A percentile compares a stretch with the other conserved stretches of the same genome.
These are phyloP conservation scores for Phrixothrix hirtus DNA, from an alignment of 2,888 invertebrate genomes.

Conservation along the genomic window DNA sequence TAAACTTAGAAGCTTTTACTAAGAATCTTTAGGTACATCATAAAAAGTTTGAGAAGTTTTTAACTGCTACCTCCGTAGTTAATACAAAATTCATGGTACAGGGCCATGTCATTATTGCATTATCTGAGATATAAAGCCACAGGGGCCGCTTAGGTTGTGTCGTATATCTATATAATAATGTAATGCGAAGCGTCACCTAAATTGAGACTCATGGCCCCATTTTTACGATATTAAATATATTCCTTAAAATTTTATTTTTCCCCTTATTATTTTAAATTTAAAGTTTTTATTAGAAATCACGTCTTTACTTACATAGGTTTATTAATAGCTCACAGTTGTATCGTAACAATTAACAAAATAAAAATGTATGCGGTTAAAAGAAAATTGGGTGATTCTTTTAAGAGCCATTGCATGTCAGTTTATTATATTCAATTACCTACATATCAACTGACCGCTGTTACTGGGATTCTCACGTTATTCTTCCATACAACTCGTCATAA, in stretches of 20 bases:
- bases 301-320: constrained; percentile 2
- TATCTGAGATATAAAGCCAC: constrained; percentile 42
- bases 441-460: too few species aligned
- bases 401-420: too few species aligned
- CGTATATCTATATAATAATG: constrained; percentile 46
- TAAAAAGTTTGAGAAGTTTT: constrained; percentile 44
- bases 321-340: too few species aligned
- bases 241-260: constrained; percentile 29
- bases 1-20: constrained; percentile 15
- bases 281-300: constrained; percentile 26
- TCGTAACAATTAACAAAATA: too few species aligned
- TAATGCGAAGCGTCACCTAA: constrained; percentile 42
- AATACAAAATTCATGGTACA: constrained; percentile 45
- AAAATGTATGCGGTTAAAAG: too few species aligned
- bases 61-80: constrained; percentile 43
- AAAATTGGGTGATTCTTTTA: too few species aligned
- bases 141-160: constrained; percentile 45
- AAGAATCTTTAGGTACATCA: constrained; percentile 15
- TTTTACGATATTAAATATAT: constrained; percentile 38
- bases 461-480: too few species aligned
- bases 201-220: constrained; percentile 45
- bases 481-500: too few species aligned
- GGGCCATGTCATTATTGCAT: constrained; percentile 49
- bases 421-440: too few species aligned
- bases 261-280: constrained; percentile 23